Evolutionary conservation across 2,113 vertebrate species (phyloP).

Genomic region (Martes martes): DNA sequence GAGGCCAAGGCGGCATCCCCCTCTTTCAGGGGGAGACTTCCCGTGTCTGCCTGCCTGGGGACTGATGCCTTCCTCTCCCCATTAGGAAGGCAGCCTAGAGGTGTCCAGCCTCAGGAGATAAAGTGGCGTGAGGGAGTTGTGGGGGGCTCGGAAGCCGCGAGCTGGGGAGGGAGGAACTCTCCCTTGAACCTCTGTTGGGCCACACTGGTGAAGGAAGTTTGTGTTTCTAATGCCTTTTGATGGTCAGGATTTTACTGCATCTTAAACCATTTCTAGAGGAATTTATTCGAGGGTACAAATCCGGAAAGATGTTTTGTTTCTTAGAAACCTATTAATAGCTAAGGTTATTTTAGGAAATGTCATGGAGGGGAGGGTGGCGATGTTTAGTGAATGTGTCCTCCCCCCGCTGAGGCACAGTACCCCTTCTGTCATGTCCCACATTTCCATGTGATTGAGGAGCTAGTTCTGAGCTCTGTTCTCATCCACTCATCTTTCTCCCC

Average conservation of each 20-base stretch:
- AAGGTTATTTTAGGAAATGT: background rate
- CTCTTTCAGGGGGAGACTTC: background rate
- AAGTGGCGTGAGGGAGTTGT: background rate
- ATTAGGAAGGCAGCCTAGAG: background rate
- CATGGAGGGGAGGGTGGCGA: accelerated
- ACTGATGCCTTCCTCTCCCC: background rate
- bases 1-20: background rate
- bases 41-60: background rate
- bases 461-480: background rate
- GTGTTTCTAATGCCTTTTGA: background rate
- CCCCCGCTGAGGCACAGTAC: accelerated
- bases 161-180: background rate
- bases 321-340: background rate
- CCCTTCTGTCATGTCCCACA: background rate
- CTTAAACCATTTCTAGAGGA: background rate
- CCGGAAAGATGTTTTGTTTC: background rate
- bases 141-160: background rate
- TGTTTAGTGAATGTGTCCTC: background rate
- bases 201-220: background rate
- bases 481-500: background rate
- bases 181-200: background rate
- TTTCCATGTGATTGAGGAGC: background rate
- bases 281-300: background rate
- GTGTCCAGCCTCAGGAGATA: accelerated
- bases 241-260: background rate